These are phyloP conservation scores for Pipistrellus kuhlii DNA, from an alignment of 2,797 vertebrate species.

Conservation along the genomic window DNA sequence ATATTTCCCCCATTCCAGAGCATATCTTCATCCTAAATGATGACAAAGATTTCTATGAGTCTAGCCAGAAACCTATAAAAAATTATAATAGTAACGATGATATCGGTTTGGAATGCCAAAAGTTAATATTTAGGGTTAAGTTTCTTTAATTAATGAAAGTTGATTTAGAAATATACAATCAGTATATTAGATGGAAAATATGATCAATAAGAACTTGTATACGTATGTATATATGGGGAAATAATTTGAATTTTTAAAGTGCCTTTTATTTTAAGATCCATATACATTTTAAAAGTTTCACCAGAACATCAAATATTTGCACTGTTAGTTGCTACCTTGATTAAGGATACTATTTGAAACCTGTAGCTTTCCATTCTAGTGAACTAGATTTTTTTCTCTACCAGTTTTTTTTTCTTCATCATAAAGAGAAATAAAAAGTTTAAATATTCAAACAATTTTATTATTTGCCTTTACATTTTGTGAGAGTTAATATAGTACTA, in stretches of 20 bases:
- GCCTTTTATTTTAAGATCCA: constrained; percentile 26
- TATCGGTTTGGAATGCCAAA: neutral
- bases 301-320: neutral
- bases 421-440: neutral
- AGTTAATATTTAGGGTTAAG: constrained; percentile 11
- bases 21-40: neutral
- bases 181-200: neutral
- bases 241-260: constrained; percentile 12
- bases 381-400: neutral
- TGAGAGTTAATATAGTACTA: constrained; percentile 29
- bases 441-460: neutral
- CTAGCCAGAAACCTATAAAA: neutral
- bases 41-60: neutral
- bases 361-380: neutral
- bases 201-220: neutral
- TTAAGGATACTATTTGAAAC: neutral
- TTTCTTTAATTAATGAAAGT: neutral
- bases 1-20: neutral
- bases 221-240: neutral
- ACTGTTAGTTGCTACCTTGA: neutral
- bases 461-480: constrained; percentile 28
- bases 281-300: neutral
- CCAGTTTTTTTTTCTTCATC: neutral
- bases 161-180: constrained; percentile 51
- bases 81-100: neutral